Percentiles rank a stretch among this genome's conserved stretches.
Evolutionary conservation across 2,888 invertebrate genomes (phyloP).

Genomic region (Stenoptilia bipunctidactyla): DNA sequence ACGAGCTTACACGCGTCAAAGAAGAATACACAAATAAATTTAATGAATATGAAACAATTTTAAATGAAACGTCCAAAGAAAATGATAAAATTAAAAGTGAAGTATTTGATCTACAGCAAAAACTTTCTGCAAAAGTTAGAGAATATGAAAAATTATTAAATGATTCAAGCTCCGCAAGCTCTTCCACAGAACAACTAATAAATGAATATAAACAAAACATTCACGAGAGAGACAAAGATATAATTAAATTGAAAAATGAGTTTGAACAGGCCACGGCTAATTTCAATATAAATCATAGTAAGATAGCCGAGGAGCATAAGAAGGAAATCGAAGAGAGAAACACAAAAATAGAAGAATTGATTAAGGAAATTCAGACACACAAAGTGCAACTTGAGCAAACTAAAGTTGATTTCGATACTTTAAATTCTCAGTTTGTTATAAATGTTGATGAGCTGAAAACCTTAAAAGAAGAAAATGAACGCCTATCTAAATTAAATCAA

Average conservation of each 20-base stretch:
- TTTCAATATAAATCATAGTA: slow-evolving; percentile 60
- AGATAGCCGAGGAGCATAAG: slow-evolving; percentile 63
- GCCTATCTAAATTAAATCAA: slow-evolving; percentile 46
- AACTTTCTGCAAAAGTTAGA: slow-evolving; percentile 43
- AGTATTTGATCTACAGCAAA: slow-evolving; percentile 49
- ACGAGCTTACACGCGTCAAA: slow-evolving; percentile 45
- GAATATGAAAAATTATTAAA: slow-evolving; percentile 47
- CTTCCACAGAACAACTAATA: slow-evolving; percentile 49
- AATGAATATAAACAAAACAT: slow-evolving; percentile 60
- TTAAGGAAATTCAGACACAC: slow-evolving; percentile 59
- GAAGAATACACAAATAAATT: slow-evolving; percentile 49
- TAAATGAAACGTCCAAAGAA: slow-evolving; percentile 50
- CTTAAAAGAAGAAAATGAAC: slow-evolving; percentile 53
- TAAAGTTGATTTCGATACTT: slow-evolving; percentile 54
- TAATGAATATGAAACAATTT: slow-evolving; percentile 56
- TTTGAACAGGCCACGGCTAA: slow-evolving; percentile 56
- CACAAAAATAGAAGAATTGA: slow-evolving; percentile 56
- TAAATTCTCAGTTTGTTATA: slow-evolving; percentile 54
- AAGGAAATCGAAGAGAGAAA: slow-evolving; percentile 65
- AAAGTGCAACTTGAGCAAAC: slow-evolving; percentile 55
- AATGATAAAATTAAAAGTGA: slow-evolving; percentile 53
- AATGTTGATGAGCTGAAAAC: slow-evolving; percentile 51
- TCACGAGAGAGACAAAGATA: slow-evolving; percentile 67
- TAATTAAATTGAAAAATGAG: slow-evolving; percentile 62
- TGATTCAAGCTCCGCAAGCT: slow-evolving; percentile 41